Evolutionary conservation across 2,888 invertebrate species (phyloP).

Genomic region (Nephrotoma appendiculata): DNA sequence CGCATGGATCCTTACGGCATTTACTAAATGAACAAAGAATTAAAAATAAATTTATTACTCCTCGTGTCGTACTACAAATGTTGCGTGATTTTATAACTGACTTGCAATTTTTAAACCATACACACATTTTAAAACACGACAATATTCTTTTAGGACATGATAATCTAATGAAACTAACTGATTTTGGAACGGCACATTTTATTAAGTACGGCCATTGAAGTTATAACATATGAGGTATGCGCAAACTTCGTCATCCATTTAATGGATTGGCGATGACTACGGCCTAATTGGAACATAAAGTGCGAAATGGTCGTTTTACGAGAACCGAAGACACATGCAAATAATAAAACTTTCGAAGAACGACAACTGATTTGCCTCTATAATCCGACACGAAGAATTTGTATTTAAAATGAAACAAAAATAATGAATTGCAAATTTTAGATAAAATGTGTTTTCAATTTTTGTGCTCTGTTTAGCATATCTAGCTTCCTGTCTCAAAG

Average conservation of each 20-base stretch:
- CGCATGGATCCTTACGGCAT: slow-evolving; percentile 24
- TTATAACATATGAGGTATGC: slow-evolving; percentile 44
- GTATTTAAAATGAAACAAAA: too few species aligned
- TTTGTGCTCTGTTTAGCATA: too few species aligned
- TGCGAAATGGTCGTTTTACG: not conserved
- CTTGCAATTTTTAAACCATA: slow-evolving; percentile 28
- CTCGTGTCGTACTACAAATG: not conserved
- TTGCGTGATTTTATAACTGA: slow-evolving; percentile 32
- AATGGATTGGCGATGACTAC: not conserved
- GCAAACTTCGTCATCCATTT: slow-evolving; percentile 12
- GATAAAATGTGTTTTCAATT: too few species aligned
- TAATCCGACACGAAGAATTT: too few species aligned
- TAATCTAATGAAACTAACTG: slow-evolving; percentile 12
- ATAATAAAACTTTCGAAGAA: too few species aligned
- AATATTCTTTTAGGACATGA: slow-evolving; percentile 11
- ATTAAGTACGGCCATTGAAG: slow-evolving; percentile 35
- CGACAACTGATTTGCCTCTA: too few species aligned
- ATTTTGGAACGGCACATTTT: slow-evolving; percentile 16
- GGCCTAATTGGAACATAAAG: not conserved
- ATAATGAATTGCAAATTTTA: too few species aligned
- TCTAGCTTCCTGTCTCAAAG: too few species aligned
- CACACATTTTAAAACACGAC: slow-evolving; percentile 17
- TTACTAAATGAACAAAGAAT: slow-evolving; percentile 13
- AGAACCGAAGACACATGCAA: too few species aligned
- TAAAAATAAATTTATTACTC: not conserved